Evolutionary conservation across 2,797 vertebrate genomes (phyloP).

Genomic region (Rhynchonycteris naso): DNA sequence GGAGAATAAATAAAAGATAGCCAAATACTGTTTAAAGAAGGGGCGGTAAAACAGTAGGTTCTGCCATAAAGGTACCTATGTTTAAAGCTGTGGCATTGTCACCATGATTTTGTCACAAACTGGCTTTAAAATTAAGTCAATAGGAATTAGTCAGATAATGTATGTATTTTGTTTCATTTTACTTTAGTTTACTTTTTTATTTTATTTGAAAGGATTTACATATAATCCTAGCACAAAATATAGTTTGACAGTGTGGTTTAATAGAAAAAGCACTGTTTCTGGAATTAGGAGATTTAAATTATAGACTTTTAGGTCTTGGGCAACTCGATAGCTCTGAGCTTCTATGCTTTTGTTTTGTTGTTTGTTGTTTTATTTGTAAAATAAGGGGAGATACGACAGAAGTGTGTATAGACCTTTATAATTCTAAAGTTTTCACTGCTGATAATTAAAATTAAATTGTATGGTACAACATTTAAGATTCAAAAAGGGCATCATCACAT

Average conservation of each 20-base stretch:
- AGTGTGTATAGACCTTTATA: neutral
- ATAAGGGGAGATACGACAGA: neutral
- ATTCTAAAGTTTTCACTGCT: neutral
- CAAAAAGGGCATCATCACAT: neutral
- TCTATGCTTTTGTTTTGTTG: neutral
- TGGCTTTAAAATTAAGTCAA: neutral
- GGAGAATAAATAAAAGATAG: neutral
- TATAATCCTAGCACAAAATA: neutral
- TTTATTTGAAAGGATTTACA: neutral
- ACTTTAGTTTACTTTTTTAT: neutral
- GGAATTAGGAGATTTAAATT: neutral
- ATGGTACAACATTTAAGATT: neutral
- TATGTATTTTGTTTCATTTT: neutral
- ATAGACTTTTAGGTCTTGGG: neutral
- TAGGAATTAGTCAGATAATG: neutral
- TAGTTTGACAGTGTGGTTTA: neutral
- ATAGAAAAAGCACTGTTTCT: neutral
- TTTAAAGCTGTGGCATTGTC: neutral
- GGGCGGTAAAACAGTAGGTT: neutral
- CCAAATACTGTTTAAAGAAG: neutral
- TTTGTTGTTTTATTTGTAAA: neutral
- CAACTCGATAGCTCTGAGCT: neutral
- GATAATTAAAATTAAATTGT: neutral
- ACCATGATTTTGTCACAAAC: neutral
- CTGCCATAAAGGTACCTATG: neutral